These are phyloP conservation scores for Papilio dardanus DNA, from an alignment of 1,140 invertebrate genomes.

Conservation along the genomic window DNA sequence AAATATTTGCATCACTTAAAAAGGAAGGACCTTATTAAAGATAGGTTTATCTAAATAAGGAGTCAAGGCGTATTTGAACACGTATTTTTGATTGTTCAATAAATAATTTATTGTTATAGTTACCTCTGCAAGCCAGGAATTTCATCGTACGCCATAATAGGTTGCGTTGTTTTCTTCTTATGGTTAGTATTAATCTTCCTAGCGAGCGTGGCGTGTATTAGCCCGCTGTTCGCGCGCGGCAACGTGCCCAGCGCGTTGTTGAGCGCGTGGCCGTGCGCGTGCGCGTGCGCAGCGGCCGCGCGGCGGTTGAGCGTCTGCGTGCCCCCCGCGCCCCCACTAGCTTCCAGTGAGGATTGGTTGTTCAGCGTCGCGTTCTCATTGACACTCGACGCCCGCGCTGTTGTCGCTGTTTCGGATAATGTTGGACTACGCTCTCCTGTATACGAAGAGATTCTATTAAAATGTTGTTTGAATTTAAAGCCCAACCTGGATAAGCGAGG, in stretches of 20 bases:
- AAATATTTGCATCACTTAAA: no score
- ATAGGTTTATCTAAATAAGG: no score
- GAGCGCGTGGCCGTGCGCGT: constrained; percentile 54
- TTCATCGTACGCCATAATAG: constrained; percentile 83
- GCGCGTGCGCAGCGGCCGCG: constrained; percentile 61
- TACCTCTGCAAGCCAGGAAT: constrained; percentile 85
- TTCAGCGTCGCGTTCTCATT: constrained; percentile 73
- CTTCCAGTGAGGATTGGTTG: constrained; percentile 80
- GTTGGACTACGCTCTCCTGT: constrained; percentile 90
- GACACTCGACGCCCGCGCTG: constrained; percentile 89
- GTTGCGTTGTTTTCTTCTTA: constrained; percentile 74
- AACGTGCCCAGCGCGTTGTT: constrained; percentile 82
- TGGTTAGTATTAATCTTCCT: constrained; percentile 78
- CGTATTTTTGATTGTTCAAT: no score
- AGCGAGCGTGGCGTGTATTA: constrained; percentile 66
- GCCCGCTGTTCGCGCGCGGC: constrained; percentile 77
- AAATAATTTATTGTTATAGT: constrained; percentile 38
- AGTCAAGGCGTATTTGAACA: no score
- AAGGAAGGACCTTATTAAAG: no score
- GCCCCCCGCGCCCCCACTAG: constrained; percentile 39
- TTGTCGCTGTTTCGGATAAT: constrained; percentile 91
- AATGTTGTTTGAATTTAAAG: no score
- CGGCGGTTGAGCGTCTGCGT: constrained; percentile 72
- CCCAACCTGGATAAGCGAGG: no score
- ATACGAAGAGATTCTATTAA: constrained; percentile 42